A percentile compares a stretch with the other conserved stretches of the same genome.
These are phyloP conservation scores for Acanthiza pusilla DNA, from an alignment of 2,797 vertebrate genomes.

Conservation along the genomic window DNA sequence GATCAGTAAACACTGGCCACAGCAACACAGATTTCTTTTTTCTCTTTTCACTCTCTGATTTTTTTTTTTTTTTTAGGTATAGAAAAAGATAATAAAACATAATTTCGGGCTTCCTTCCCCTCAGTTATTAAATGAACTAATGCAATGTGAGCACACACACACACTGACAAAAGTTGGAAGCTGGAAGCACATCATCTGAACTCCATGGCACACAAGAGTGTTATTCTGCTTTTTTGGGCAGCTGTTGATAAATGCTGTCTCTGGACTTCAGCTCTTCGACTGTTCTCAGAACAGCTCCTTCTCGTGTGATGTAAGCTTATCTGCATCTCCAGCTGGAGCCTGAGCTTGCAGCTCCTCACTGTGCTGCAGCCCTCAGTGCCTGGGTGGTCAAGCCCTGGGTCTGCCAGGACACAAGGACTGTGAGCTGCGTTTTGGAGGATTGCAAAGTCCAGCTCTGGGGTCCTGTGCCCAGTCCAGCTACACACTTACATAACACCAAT, in stretches of 20 bases:
- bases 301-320: background rate
- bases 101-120: background rate
- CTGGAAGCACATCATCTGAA: background rate
- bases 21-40: background rate
- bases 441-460: background rate
- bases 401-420: background rate
- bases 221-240: background rate
- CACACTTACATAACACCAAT: background rate
- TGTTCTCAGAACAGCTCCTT: background rate
- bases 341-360: background rate
- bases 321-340: background rate
- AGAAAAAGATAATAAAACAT: background rate
- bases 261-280: background rate
- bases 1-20: background rate
- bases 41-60: background rate
- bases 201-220: accelerated
- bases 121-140: background rate
- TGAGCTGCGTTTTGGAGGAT: background rate
- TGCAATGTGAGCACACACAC: no score
- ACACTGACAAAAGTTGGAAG: background rate
- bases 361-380: background rate
- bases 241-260: background rate
- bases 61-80: background rate
- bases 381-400: background rate
- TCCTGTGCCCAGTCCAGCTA: background rate